Base-by-base conservation (phyloP, 2,113 vertebrate genomes). In the Paramormyrops kingsleyae region DNA sequence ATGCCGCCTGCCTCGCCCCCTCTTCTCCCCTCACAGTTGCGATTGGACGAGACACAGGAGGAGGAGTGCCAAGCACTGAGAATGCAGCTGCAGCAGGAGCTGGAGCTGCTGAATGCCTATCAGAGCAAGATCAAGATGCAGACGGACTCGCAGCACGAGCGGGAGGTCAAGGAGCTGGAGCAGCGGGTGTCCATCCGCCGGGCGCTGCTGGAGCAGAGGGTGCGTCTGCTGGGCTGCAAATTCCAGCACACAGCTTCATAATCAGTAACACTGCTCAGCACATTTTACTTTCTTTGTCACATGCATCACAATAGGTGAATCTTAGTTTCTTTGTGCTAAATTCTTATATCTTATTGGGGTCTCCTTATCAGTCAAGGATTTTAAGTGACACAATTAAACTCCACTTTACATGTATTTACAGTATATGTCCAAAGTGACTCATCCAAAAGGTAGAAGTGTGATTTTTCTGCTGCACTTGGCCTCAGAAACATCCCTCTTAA, bases 101-200 rank as follows among this genome's bases (percentile, higher is more conserved):
- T 96, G 66, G 95, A 96, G 88, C 92, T 96, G 74, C 95, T 96
- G 21, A 96, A 95, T 0, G 95, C 95, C 66, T 96, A 96, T 77
- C 95, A 96, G 94, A 96, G 95, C 91, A 96, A 96, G 91, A 96
- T 96, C 93, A 96, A 96, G 93, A 96, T 96, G 80, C 95, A 96
- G 86, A 96, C 95, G 0, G 95, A 96, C 56, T 94, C 95, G 0
- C 95, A 96, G 83, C 95, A 96, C 0, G 95, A 96, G 88, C 89
- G 95, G 4, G 95, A 96, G 90, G 91, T 92, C 31, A 94, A 95
- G 90, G 95, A 96, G 87, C 94, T 96, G 89, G 95, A 96, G 80
- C 95, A 96, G 92, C 91, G 95, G 27, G 95, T 95, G 1, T 95
- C 95, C 21, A 93, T 96, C 88, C 94, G 95, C 90, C 91, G 96